Evolutionary conservation across 2,797 vertebrate species (phyloP).

Genomic region (Manis javanica): DNA sequence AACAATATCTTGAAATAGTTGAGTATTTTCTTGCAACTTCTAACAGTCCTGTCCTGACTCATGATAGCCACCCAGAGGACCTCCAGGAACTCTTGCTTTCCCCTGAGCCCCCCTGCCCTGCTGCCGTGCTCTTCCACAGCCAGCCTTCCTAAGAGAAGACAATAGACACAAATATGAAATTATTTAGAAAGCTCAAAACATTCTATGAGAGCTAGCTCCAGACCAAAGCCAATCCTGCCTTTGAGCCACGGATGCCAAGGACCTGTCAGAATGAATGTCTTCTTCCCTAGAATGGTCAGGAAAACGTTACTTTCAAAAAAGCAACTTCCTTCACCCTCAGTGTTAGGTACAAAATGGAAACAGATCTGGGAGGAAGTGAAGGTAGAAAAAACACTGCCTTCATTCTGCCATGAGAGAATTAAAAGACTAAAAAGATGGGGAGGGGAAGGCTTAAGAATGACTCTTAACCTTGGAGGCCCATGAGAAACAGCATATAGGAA

Average conservation of each 20-base stretch:
- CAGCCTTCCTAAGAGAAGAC: not conserved
- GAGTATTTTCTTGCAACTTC: not conserved
- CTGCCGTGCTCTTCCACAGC: not conserved
- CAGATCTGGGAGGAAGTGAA: not conserved
- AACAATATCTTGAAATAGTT: not conserved
- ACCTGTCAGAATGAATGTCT: not conserved
- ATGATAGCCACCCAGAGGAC: not conserved
- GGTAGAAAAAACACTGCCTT: not conserved
- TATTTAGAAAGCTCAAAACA: not conserved
- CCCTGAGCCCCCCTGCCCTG: rapidly evolving
- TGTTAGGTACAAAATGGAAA: constrained; percentile 18
- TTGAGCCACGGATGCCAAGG: not conserved
- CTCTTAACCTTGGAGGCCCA: not conserved
- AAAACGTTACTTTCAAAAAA: constrained; percentile 26
- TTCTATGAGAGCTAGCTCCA: not conserved
- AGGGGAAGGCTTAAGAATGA: constrained; percentile 19
- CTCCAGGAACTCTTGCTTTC: not conserved
- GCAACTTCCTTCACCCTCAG: not conserved
- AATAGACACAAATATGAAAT: not conserved
- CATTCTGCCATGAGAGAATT: not conserved
- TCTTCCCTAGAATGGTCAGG: not conserved
- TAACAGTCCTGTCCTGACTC: not conserved
- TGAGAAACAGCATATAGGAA: not conserved
- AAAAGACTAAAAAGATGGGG: not conserved
- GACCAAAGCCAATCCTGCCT: constrained; percentile 3